Conservation (phyloP, 2,113 vertebrate species). For the Saccopteryx leptura region DNA sequence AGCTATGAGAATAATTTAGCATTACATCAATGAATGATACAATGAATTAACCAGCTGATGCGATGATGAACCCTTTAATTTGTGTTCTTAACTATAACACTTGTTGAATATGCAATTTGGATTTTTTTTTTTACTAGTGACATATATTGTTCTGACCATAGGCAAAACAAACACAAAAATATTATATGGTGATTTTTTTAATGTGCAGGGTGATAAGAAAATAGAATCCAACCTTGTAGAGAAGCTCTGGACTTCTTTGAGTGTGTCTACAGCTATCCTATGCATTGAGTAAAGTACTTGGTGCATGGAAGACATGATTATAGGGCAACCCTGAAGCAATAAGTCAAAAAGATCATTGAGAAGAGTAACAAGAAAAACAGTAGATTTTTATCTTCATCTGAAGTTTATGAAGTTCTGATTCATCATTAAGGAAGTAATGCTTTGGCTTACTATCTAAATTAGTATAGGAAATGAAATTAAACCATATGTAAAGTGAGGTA, state of each 20-base stretch:
- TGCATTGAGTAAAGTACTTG: neutral
- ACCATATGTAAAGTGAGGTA: constrained; percentile 1
- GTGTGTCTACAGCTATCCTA: neutral
- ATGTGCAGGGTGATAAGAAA: constrained; percentile 46
- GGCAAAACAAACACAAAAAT: constrained; percentile 59
- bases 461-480: constrained; percentile 54
- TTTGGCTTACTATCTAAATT: constrained; percentile 60
- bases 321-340: constrained; percentile 74
- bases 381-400: constrained; percentile 14
- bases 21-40: constrained; percentile 49
- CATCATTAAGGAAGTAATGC: constrained; percentile 54
- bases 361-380: neutral
- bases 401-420: constrained; percentile 47
- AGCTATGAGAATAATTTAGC: constrained; percentile 66
- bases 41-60: constrained; percentile 55
- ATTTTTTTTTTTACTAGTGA: constrained; percentile 55
- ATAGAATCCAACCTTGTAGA: neutral
- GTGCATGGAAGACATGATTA: neutral
- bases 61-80: neutral
- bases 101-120: constrained; percentile 59
- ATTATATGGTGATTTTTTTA: constrained; percentile 45
- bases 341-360: constrained; percentile 71
- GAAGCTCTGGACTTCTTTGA: neutral
- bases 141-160: constrained; percentile 52
- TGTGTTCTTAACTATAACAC: constrained; percentile 53